These are phyloP conservation scores for Dicyrtoma fusca DNA, from an alignment of 2,888 invertebrate species.

Conservation along the genomic window DNA sequence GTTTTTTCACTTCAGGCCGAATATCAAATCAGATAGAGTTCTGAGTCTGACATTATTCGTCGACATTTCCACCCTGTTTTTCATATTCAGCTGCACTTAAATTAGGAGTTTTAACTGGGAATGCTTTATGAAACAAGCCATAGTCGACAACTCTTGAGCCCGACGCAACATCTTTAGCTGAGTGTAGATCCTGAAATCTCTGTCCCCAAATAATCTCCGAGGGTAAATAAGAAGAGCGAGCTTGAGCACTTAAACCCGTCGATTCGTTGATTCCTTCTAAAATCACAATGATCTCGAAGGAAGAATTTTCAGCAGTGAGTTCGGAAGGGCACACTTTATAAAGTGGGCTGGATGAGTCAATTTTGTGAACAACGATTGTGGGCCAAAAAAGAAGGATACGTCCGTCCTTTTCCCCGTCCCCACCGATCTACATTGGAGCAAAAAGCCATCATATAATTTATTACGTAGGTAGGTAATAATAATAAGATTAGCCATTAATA, in stretches of 20 bases:
- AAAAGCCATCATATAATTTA: too few species aligned
- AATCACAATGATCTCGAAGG: constrained; percentile 84
- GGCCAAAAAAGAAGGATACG: constrained; percentile 96
- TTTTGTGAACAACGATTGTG: constrained; percentile 87
- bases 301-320: constrained; percentile 68
- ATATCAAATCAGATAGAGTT: neutral
- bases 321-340: constrained; percentile 80
- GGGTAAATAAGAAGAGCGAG: constrained; percentile 77
- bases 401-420: constrained; percentile 61
- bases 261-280: constrained; percentile 84
- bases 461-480: too few species aligned
- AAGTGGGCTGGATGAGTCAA: constrained; percentile 81
- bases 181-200: constrained; percentile 40
- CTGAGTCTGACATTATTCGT: neutral
- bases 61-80: neutral
- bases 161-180: neutral
- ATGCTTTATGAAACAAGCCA: constrained; percentile 45
- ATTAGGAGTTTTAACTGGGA: constrained; percentile 43
- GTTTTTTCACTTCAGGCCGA: neutral
- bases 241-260: constrained; percentile 80
- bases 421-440: constrained; percentile 42
- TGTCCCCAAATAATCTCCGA: constrained; percentile 54
- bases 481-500: too few species aligned
- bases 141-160: constrained; percentile 46
- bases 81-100: constrained; percentile 19